Evolutionary conservation across 92 coral and sea anemone species (phyloP), one percentile per base, ranked within the genome.

Genomic region (Virgularia gustaviana): DNA sequence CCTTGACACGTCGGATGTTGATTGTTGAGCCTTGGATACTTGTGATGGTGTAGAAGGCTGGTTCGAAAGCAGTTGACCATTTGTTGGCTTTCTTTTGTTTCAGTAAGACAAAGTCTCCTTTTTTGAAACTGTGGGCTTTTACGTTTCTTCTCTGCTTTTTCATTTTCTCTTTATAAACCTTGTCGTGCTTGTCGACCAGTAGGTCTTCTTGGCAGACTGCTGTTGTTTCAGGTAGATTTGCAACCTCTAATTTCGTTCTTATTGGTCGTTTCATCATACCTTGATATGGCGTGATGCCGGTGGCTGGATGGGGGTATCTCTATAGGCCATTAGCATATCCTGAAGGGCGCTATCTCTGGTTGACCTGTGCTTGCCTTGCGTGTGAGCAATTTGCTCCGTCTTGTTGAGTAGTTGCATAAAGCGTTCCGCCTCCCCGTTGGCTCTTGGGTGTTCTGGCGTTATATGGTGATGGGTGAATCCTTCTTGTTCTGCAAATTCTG

Each of bases 261-360:
- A 56, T 56, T 3, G 63, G 36, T 3, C 31, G 63, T 2, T 56
- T 30, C 63, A 56, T 16, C 63, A 56, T 56, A 23, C 41, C 39
- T 1, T 70, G 36, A 19, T 81, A 81, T 20, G 77, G 85, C n/a
- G 85, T 63, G 19, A 54, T 71, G 2, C 81, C 65, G 22, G 81
- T 75, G 12, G 81, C 81, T 1, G 44, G 72, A 28, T 64, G 85
- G 77, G 79, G 0, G 84, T 72, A 33, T 57, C 51, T 13, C 81
- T 65, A 33, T 81, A 81, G 16, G 71, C 81, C 23, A 57, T 36
- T 28, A 79, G 42, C 84, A 79, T 73, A 25, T 80, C 85, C 56
- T 72, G 84, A 11, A 73, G 53, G 18, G 58, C 70, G 20, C 20
- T 3, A 20, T 56, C 31, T 30, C 63, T 3, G 20, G 20, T 34